Percentiles rank a stretch among this genome's conserved stretches.
phyloP scores from a whole-genome alignment of 2,888 invertebrate species.

The Malthinus seriepunctatus region DNA sequence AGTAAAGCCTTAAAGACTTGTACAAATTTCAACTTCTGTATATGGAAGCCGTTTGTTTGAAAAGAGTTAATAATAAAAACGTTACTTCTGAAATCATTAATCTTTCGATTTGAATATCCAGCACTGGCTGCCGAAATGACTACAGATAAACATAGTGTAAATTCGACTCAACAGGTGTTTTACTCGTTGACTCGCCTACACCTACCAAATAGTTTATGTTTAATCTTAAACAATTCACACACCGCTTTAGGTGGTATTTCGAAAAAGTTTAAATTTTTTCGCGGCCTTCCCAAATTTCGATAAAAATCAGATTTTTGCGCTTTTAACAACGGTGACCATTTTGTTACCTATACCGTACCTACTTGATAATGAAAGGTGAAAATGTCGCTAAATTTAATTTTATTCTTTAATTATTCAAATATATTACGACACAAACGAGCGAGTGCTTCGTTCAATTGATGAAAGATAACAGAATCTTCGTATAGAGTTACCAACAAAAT shows the following conservation, averaged over 20 bases:
- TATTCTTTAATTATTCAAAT: slow-evolving; percentile 4
- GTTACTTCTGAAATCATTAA: slow-evolving; percentile 15
- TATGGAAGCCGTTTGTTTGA: too few relatives aligned
- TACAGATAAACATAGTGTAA: slow-evolving; percentile 26
- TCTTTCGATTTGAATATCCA: slow-evolving; percentile 14
- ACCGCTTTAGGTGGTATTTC: not conserved
- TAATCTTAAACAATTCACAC: slow-evolving; percentile 1
- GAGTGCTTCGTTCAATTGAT: slow-evolving; percentile 5
- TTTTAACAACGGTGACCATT: too few relatives aligned
- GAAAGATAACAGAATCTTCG: not conserved
- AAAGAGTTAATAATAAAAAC: not conserved
- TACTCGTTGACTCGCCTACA: slow-evolving; percentile 25
- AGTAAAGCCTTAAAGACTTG: too few relatives aligned
- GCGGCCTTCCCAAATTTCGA: too few relatives aligned
- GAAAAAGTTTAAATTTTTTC: too few relatives aligned
- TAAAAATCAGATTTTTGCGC: too few relatives aligned
- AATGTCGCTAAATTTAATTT: slow-evolving; percentile 3
- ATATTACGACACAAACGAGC: slow-evolving; percentile 6
- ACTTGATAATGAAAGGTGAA: not conserved
- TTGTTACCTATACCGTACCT: too few relatives aligned
- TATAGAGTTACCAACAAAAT: slow-evolving; percentile 2
- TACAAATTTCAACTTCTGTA: too few relatives aligned
- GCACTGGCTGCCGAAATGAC: slow-evolving; percentile 26
- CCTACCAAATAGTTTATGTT: slow-evolving; percentile 7
- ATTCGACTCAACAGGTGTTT: slow-evolving; percentile 28